Evolutionary conservation across 2,113 vertebrate genomes (phyloP), one percentile per base, ranked within the genome.

Genomic region (Eublepharis macularius): DNA sequence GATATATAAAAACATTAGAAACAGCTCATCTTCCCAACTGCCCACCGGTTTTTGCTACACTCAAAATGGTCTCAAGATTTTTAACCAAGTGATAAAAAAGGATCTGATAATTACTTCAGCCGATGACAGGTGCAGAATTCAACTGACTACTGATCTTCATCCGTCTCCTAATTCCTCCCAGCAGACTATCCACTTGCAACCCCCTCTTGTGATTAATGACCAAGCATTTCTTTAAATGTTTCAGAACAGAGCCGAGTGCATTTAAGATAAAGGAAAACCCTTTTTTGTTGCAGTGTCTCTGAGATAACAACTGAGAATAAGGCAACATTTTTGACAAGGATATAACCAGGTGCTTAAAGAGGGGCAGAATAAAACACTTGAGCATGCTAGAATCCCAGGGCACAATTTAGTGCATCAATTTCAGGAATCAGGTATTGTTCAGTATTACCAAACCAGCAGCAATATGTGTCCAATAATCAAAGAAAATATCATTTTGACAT

Each of bases 51-150:
- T 66, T 47, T 51, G 19, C 47, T 51, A 21, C 47, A 24, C 43
- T 34, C n/a, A n/a, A 26, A 54, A 54, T 54, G 19, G 17, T 54
- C 51, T 54, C 39, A 73, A 54, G n/a, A 76, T 76, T 47, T 19
- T n/a, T 76, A 34, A 76, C n/a, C 29, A n/a, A 76, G 49, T 4
- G n/a, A 29, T 88, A 89, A 82, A 88, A 82, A 91, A 80, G 21
- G 32, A 66, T 65, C 75, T 92, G 54, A 57, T 78, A 9, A 76
- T 51, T 54, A 32, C 75, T 19, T 45, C 49, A 9, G 51, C 14
- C n/a, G 29, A 19, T 54, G 51, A 54, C 51, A 54, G 51, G 51
- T 17, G 51, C 51, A 19, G 2, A 14, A 5, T 54, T 54, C 2
- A 3, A 54, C 51, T 54, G 51, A 54, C 47, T 10, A 11, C n/a